Conservation (phyloP, 2,797 vertebrate genomes). For the Pangasius mekongensis region DNA sequence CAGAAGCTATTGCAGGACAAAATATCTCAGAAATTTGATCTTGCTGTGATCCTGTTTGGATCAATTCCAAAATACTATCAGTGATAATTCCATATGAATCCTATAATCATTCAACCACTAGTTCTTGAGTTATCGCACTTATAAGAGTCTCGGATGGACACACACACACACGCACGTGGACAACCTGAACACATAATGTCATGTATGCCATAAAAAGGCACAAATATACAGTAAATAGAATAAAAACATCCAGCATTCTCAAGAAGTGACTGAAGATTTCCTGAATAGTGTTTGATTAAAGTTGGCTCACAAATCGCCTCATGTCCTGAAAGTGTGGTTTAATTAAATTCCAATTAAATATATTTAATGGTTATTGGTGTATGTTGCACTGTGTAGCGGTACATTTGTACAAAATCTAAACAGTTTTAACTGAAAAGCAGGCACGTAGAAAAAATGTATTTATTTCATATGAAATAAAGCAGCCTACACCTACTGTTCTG, state of each 20-base stretch:
- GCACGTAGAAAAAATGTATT: conserved; percentile 40
- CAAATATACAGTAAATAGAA: not conserved
- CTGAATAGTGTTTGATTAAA: not conserved
- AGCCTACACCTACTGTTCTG: conserved; percentile 50
- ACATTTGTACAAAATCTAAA: not conserved
- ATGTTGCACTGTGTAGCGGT: not conserved
- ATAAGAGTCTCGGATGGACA: not conserved
- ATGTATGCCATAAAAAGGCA: not conserved
- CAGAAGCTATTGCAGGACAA: not conserved
- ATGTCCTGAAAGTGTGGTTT: not conserved
- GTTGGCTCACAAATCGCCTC: not conserved
- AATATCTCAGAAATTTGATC: not conserved
- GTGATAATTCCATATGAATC: not conserved
- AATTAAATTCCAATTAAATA: not conserved
- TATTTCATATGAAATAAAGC: conserved; percentile 56
- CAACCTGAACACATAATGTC: not conserved
- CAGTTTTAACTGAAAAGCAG: not conserved
- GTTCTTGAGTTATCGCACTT: not conserved
- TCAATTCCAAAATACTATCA: not conserved
- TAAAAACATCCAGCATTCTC: not conserved
- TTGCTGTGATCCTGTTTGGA: not conserved
- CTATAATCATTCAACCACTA: not conserved
- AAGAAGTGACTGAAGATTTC: not conserved
- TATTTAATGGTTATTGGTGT: not conserved
- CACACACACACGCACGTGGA: not conserved